Evolutionary conservation across 1,140 invertebrate genomes (phyloP), one percentile per base, ranked within the genome.

Genomic region (Polyergus mexicanus): DNA sequence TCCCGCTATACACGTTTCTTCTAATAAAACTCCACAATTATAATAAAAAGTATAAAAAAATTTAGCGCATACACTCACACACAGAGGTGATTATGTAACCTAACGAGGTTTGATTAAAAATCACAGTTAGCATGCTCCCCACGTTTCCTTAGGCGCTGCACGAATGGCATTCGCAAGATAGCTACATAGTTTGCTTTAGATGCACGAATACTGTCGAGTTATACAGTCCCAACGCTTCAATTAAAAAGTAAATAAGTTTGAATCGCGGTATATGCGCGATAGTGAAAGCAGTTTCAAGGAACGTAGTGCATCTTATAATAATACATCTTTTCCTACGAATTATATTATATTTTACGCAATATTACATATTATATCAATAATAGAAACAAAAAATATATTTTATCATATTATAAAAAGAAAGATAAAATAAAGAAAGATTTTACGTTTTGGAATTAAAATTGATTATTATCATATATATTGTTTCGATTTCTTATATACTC

Each of bases 91-190:
- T 44, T 38, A 62, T 22, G 56, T 76, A 66, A 63, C 74, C 66
- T 87, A 72, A 72, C 58, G 65, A 80, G 38, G 54, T 87, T 81
- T 86, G 84, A 87, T 87, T 87, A 87, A 86, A 80, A 69, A 65
- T 86, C 22, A 44, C 51, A 28, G 38, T 44, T 58, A 22, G 54
- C 47, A 86, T 60, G 51, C 60, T 22, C 56, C 32, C 78, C 69
- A 80, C 78, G 75, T 85, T 44, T 35, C 35, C 19, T 8, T 11
- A 35, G 35, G n/a, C 80, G 58, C 10, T 44, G 35, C 63, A 72
- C 66, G 72, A 35, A 54, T 35, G 44, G 66, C 47, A 32, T 58
- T 77, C 3, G 38, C 58, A 6, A 80, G 28, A 63, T 66, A 72
- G 63, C 80, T 87, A 86, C 75, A 54, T 56, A 44, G 54, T 72